Evolutionary conservation across 1,140 invertebrate species (phyloP).

Genomic region (Rhopalosiphum maidis): DNA sequence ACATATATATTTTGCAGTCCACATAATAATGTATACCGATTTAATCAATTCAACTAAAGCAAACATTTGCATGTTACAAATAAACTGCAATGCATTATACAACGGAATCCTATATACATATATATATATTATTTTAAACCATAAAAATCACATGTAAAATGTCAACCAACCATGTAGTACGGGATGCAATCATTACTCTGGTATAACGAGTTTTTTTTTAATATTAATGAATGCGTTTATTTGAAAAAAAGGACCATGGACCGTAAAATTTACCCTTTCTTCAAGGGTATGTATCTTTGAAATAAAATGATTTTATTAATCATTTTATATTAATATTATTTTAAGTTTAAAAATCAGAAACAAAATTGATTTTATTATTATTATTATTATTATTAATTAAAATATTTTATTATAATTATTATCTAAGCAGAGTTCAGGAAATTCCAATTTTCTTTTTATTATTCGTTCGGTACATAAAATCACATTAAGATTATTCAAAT

Average conservation of each 20-base stretch:
- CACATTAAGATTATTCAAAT: not conserved
- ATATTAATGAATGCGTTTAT: not conserved
- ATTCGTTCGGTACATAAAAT: not conserved
- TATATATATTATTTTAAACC: not conserved
- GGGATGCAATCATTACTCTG: slow-evolving; percentile 14
- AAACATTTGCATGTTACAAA: slow-evolving; percentile 17
- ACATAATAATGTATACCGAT: not conserved
- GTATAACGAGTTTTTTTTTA: slow-evolving; percentile 9
- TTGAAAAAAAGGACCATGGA: not conserved
- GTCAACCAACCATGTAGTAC: not conserved
- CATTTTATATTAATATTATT: not conserved
- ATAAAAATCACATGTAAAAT: slow-evolving; percentile 29
- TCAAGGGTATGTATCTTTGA: not conserved
- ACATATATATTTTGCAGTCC: not conserved
- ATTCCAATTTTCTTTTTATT: not conserved
- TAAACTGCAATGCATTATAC: slow-evolving; percentile 2
- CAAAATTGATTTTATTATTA: not conserved
- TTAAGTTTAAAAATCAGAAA: not conserved
- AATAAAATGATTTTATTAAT: not conserved
- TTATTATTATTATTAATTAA: not conserved
- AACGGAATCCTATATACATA: not conserved
- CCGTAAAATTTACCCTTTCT: not conserved
- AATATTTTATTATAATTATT: not conserved
- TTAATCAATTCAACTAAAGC: not conserved
- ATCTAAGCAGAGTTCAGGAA: not conserved